phyloP scores from a whole-genome alignment of 2,888 invertebrate genomes.

The Chaetoderma sp. region DNA sequence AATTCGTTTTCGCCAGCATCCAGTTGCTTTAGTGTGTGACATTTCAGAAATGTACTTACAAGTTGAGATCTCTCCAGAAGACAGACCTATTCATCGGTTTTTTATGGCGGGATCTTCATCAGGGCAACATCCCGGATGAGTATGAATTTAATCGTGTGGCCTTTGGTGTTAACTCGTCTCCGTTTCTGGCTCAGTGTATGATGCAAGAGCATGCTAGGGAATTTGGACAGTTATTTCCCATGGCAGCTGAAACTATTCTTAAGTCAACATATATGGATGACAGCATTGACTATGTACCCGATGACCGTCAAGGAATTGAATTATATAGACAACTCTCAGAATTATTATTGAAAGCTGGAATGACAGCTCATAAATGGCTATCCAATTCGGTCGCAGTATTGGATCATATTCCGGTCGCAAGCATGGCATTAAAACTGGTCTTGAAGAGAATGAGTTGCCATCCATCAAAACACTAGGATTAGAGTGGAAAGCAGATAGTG shows the following conservation, averaged over 20 bases:
- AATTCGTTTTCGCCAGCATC: slow-evolving; percentile 28
- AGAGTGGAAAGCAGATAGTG: slow-evolving; percentile 27
- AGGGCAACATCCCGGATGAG: slow-evolving; percentile 1
- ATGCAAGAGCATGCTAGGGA: slow-evolving; percentile 28
- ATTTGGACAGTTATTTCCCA: slow-evolving; percentile 14
- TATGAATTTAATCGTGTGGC: slow-evolving; percentile 34
- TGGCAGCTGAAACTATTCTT: slow-evolving; percentile 33
- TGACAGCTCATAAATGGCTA: slow-evolving; percentile 31
- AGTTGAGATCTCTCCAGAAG: neutral
- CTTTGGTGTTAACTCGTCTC: slow-evolving; percentile 41
- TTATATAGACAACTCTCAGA: slow-evolving; percentile 28
- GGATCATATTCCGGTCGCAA: slow-evolving; percentile 25
- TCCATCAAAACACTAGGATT: slow-evolving; percentile 36
- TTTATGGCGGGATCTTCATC: slow-evolving; percentile 15
- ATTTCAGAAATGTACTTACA: slow-evolving; percentile 24
- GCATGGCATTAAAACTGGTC: slow-evolving; percentile 22
- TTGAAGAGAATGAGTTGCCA: slow-evolving; percentile 25
- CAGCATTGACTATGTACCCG: slow-evolving; percentile 32
- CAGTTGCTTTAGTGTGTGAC: slow-evolving; percentile 31
- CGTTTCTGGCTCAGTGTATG: slow-evolving; percentile 37
- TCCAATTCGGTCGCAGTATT: slow-evolving; percentile 35
- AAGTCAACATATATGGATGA: slow-evolving; percentile 42
- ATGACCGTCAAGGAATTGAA: slow-evolving; percentile 17
- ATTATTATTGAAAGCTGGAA: slow-evolving; percentile 29
- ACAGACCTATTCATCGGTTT: slow-evolving; percentile 17